Base-by-base conservation (phyloP, 1,140 invertebrate genomes). In the Piezodorus guildinii region DNA sequence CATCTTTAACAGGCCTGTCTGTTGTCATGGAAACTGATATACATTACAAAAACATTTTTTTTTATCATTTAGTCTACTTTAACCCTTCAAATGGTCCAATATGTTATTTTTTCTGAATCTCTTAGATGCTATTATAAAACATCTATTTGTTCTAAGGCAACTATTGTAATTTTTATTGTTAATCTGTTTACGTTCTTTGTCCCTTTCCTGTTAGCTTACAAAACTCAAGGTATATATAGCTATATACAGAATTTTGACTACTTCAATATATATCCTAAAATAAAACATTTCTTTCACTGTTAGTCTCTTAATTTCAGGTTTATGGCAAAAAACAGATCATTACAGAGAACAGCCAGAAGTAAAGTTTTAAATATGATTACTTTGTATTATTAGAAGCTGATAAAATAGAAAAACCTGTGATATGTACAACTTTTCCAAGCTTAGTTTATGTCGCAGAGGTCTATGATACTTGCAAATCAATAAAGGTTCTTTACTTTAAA, bases 331-430 rank as follows among this genome's bases (percentile, higher is more conserved):
- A 68, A 73, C 74, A 8, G 75, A 80, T 64, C 70, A 67, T 62
- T 80, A 78, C 70, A 77, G 77, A 69, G 81, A 83, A 70, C 79
- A 83, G 69, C 83, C 84, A 39, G 69, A 74, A 30, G 74, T 85
- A 21, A 74, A 77, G n/a, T 52, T 82, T 84, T 68, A 82, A 81
- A 67, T 83, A 82, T 69, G 78, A 86, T 69, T 80, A 83, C 66
- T 69, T 86, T 44, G 71, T 85, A 30, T 70, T 83, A 63, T 74
- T 80, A 0, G 79, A 81, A 68, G 79, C 80, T 16, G 76, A 79
- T 67, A 76, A 80, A 65, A 72, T 76, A 21, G 77, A 76, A 63
- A 66, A 74, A 30, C 72, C 75, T 54, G 74, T 85, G 23, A 75
- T 80, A 44, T 86, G 85, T 75, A 81, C 80, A 67, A 82, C 81